phyloP scores from a whole-genome alignment of 2,888 invertebrate species.

The Eurytoma californica region DNA sequence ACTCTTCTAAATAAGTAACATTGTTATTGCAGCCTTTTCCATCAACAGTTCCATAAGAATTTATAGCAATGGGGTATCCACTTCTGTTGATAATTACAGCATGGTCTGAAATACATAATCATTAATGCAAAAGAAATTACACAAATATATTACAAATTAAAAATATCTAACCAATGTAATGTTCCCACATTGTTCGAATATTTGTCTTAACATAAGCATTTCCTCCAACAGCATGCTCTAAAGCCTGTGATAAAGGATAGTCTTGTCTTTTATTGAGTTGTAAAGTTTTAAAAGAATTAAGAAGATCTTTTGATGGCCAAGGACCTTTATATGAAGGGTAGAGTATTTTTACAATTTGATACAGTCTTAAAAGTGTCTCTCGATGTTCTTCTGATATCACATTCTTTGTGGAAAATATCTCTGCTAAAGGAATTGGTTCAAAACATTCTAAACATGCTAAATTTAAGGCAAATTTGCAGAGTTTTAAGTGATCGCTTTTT shows the following conservation, averaged over 20 bases:
- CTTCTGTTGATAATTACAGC: slow-evolving; percentile 77
- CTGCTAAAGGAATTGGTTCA: slow-evolving; percentile 76
- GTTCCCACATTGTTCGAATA: slow-evolving; percentile 77
- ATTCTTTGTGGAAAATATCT: slow-evolving; percentile 75
- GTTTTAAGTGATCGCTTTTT: slow-evolving; percentile 63
- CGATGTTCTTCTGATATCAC: slow-evolving; percentile 58
- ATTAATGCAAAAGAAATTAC: slow-evolving; percentile 31
- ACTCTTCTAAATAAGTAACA: slow-evolving; percentile 74
- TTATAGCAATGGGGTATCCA: slow-evolving; percentile 76
- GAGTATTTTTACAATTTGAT: slow-evolving; percentile 77
- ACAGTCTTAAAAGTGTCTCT: slow-evolving; percentile 74
- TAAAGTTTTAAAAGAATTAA: slow-evolving; percentile 72
- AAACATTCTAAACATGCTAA: slow-evolving; percentile 80
- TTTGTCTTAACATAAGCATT: slow-evolving; percentile 77
- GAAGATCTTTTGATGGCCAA: slow-evolving; percentile 73
- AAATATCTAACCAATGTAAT: slow-evolving; percentile 77
- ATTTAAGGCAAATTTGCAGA: slow-evolving; percentile 77
- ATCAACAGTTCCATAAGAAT: slow-evolving; percentile 56
- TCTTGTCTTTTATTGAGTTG: slow-evolving; percentile 71
- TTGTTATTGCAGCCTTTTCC: slow-evolving; percentile 55
- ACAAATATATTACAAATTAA: slow-evolving; percentile 15
- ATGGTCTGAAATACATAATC: slow-evolving; percentile 74
- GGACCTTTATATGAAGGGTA: slow-evolving; percentile 74
- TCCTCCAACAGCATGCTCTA: slow-evolving; percentile 79
- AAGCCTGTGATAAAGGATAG: slow-evolving; percentile 75